Evolutionary conservation across 64 coral and sea anemone genomes (phyloP).

Genomic region (Porites australiensis): DNA sequence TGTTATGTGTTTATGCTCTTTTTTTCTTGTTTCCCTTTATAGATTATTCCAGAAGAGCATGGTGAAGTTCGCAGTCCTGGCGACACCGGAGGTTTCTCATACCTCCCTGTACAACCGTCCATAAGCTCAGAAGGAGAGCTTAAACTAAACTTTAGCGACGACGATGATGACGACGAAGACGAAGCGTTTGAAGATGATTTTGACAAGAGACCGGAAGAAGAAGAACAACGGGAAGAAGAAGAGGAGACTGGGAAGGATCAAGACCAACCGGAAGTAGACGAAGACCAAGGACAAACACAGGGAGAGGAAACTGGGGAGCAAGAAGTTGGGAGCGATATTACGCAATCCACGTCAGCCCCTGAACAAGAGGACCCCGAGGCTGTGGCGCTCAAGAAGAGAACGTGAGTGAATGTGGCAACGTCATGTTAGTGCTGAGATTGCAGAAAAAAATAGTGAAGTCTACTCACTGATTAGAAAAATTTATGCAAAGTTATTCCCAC

Average conservation of each 20-base stretch:
- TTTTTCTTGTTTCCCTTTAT: not conserved
- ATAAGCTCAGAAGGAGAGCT: constrained; percentile 33
- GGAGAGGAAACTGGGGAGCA: constrained; percentile 69
- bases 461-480: too few species aligned
- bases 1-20: not conserved
- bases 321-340: constrained; percentile 53
- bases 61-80: not conserved
- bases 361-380: constrained; percentile 91
- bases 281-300: constrained; percentile 39
- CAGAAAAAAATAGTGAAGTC: not conserved
- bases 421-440: too few species aligned
- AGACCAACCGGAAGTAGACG: constrained; percentile 62
- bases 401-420: constrained; percentile 62
- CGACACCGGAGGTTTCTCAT: not conserved
- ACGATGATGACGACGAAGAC: constrained; percentile 48
- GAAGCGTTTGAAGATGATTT: constrained; percentile 68
- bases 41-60: constrained; percentile 93
- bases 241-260: constrained; percentile 17
- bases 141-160: constrained; percentile 47
- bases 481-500: too few species aligned
- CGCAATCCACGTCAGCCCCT: constrained; percentile 39
- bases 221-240: constrained; percentile 60
- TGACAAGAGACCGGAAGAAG: constrained; percentile 51
- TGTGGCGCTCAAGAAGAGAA: constrained; percentile 95
- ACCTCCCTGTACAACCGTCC: constrained; percentile 1